A percentile compares a stretch with the other conserved stretches of the same genome.
Conservation (phyloP, 2,797 vertebrate genomes). For the Knipowitschia caucasica region DNA sequence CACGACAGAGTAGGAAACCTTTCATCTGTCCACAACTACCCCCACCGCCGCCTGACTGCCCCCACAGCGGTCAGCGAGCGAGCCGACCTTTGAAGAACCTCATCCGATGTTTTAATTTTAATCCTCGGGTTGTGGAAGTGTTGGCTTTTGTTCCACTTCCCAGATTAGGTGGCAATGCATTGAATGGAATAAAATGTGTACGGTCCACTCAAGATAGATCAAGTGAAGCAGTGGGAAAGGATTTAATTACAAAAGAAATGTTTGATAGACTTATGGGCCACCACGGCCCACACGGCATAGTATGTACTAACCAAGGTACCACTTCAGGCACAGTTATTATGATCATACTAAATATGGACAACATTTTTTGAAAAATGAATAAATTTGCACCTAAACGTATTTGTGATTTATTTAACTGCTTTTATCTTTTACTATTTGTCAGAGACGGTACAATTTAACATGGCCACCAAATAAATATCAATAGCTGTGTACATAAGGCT, state of each 20-base stretch:
- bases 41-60: conserved; percentile 17
- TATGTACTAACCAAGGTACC: no score
- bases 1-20: conserved; percentile 46
- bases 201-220: neutral
- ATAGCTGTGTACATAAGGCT: no score
- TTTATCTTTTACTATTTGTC: no score
- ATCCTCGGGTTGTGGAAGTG: conserved; percentile 19
- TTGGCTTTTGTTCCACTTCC: conserved; percentile 21
- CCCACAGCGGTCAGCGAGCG: conserved; percentile 48
- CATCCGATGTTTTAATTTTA: conserved; percentile 13
- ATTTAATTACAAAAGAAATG: neutral
- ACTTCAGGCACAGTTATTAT: no score
- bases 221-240: neutral
- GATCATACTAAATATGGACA: no score
- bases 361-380: no score
- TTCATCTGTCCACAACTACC: conserved; percentile 31
- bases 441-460: no score
- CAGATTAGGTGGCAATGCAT: conserved; percentile 7
- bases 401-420: no score
- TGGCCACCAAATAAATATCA: no score
- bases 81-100: conserved; percentile 48
- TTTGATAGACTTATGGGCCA: no score
- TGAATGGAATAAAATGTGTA: neutral
- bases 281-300: no score
- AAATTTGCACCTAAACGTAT: no score